A percentile compares a stretch with the other conserved stretches of the same genome.
These are phyloP conservation scores for Vidua macroura DNA, from an alignment of 2,113 vertebrate genomes.

Conservation along the genomic window DNA sequence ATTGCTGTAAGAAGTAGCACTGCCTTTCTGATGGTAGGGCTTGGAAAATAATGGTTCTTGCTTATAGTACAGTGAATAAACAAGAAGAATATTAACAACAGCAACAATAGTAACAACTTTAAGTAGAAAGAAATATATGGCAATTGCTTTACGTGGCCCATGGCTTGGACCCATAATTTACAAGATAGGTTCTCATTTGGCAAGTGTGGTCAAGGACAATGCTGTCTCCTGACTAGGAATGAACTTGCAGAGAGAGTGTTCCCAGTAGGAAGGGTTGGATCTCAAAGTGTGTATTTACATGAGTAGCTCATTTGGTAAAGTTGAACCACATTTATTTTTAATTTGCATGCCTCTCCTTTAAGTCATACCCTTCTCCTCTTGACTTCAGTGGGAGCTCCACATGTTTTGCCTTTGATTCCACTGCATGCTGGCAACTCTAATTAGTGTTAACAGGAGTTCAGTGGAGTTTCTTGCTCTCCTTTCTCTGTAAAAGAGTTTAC, in stretches of 20 bases:
- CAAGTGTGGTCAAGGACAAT: background rate
- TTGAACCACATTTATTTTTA: background rate
- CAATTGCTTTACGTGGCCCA: background rate
- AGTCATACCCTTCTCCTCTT: background rate
- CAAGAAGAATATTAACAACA: background rate
- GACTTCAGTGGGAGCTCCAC: constrained; percentile 1
- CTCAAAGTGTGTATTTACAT: background rate
- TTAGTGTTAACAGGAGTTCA: constrained; percentile 23
- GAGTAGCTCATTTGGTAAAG: background rate
- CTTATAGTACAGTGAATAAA: background rate
- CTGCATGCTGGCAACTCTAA: constrained; percentile 27
- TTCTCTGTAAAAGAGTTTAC: background rate
- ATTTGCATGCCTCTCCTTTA: constrained; percentile 38
- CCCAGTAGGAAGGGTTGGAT: background rate
- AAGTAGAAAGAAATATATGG: background rate
- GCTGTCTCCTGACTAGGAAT: background rate
- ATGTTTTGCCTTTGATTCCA: constrained; percentile 36
- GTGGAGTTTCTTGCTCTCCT: background rate
- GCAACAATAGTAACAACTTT: background rate
- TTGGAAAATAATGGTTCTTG: background rate
- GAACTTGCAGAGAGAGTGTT: background rate
- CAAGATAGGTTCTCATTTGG: background rate
- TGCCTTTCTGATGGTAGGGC: background rate
- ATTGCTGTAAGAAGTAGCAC: background rate
- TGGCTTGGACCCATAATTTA: background rate